Evolutionary conservation across 2,888 invertebrate species (phyloP).

Genomic region (Chouioia cunea): DNA sequence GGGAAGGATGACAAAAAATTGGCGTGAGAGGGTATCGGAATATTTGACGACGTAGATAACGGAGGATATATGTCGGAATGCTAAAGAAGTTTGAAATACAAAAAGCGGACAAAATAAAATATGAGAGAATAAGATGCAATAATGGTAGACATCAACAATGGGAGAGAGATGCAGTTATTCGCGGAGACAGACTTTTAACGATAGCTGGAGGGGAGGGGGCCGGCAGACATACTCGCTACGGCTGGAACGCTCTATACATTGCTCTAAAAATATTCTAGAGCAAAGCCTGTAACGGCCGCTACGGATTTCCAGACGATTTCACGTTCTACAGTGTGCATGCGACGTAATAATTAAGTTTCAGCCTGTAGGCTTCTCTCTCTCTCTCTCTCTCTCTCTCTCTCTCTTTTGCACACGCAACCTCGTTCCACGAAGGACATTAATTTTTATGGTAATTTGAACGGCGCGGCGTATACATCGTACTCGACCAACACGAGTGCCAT

Average conservation of each 20-base stretch:
- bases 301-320: slow-evolving; percentile 44
- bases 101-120: neutral
- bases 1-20: too few species aligned
- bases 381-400: neutral
- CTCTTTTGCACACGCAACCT: neutral
- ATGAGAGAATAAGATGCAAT: slow-evolving; percentile 26
- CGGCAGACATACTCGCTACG: neutral
- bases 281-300: slow-evolving; percentile 35
- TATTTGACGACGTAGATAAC: too few species aligned
- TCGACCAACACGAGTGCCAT: slow-evolving; percentile 23
- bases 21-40: too few species aligned
- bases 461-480: too few species aligned
- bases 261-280: slow-evolving; percentile 26
- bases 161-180: slow-evolving; percentile 36
- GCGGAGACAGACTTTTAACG: slow-evolving; percentile 35
- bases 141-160: slow-evolving; percentile 29
- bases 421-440: slow-evolving; percentile 52
- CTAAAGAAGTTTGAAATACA: neutral
- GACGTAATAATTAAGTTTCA: slow-evolving; percentile 44
- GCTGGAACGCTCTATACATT: neutral
- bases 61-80: neutral
- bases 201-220: slow-evolving; percentile 14
- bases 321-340: slow-evolving; percentile 33
- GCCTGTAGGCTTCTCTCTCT: neutral
- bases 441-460: slow-evolving; percentile 57